Evolutionary conservation across 2,113 vertebrate genomes (phyloP), one percentile per base, ranked within the genome.

Genomic region (Bothrops jararaca): DNA sequence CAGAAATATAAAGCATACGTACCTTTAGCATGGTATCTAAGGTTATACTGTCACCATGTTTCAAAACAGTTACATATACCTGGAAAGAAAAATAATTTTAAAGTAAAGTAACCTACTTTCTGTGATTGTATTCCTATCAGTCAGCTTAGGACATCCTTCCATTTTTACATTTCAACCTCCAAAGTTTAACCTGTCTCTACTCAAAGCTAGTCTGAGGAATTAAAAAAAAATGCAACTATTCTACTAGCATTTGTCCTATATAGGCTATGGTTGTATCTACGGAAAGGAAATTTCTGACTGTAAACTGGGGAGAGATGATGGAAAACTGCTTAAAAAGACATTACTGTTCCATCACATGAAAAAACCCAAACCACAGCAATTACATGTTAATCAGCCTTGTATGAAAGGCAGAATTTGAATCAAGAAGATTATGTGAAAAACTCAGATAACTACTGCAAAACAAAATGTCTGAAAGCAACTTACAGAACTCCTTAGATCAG

Each of bases 1-100:
- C 50, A 92, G 11, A 57, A 45, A 90, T 34, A 69, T 15, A 56
- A 45, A 86, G 22, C 0, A 26, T 39, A 93, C 98, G 95, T 94
- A 99, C 99, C 98, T 99, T 99, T 29, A 99, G 96, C 99, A 99
- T 99, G 4, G 98, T 98, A 90, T 99, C 99, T 97, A 99, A 95
- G 0, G 99, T 98, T 92, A 97, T 92, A 85, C 97, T 98, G 92
- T 99, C 99, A 80, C 99, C 99, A 2, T 99, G 99, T 96, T 99
- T 99, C 97, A 99, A 92, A 96, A 99, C 98, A 0, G 99, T 99
- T 90, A 99, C 97, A 94, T 99, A 99, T 45, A 99, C 99, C 99
- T 99, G 95, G 1, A 64, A 86, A 4, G 53, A 92, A 29, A 93
- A 93, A 3, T 6, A 80, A 92, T 91, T 39, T 95, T 0, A 93